Evolutionary conservation across 2,113 vertebrate genomes (phyloP).

Genomic region (Halcyon malimbica): DNA sequence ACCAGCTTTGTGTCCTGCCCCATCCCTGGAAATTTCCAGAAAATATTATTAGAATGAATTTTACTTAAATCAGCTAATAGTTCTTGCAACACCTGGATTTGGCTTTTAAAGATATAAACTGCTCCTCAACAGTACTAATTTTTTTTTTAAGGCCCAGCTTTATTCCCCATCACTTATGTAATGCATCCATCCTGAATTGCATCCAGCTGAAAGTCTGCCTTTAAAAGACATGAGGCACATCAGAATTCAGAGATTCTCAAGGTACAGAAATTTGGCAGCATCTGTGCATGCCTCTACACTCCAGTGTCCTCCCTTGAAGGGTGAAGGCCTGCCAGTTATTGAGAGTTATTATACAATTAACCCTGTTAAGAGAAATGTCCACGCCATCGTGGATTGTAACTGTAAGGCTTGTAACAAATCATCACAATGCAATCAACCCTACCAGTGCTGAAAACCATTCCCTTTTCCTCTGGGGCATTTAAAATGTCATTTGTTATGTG

Average conservation of each 20-base stretch:
- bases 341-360: conserved; percentile 29
- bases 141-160: background rate
- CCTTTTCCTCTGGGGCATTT: conserved; percentile 27
- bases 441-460: conserved; percentile 31
- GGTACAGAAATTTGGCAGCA: conserved; percentile 35
- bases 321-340: conserved; percentile 19
- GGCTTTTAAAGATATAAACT: background rate
- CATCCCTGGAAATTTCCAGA: background rate
- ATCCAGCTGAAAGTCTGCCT: conserved; percentile 11
- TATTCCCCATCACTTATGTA: background rate
- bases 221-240: background rate
- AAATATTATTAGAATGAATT: background rate
- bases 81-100: background rate
- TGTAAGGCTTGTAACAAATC: conserved; percentile 48
- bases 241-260: conserved; percentile 6
- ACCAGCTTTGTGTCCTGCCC: background rate
- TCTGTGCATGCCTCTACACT: conserved; percentile 10
- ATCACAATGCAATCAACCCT: conserved; percentile 30
- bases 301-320: conserved; percentile 12
- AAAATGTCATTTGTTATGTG: conserved; percentile 33
- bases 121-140: background rate
- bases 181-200: background rate
- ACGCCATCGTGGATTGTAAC: background rate
- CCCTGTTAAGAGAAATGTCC: conserved; percentile 28
- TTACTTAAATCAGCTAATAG: background rate